Evolutionary conservation across 2,113 vertebrate genomes (phyloP).

Genomic region (Dasypus novemcinctus): DNA sequence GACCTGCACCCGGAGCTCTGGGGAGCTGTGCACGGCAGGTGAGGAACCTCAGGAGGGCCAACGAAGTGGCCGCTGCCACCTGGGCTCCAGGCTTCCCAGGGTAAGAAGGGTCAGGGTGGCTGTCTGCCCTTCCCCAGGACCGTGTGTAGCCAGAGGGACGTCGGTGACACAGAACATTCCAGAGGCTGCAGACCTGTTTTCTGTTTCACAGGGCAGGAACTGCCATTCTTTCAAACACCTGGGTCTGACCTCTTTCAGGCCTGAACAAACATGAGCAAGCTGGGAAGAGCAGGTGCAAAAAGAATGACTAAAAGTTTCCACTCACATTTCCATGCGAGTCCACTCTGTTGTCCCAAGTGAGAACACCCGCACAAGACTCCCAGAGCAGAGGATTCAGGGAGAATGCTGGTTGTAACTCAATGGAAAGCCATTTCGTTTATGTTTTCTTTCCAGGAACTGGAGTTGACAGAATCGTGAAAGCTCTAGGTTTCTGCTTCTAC

Average conservation of each 20-base stretch:
- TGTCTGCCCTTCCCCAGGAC: neutral
- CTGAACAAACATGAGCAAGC: slow-evolving; percentile 63
- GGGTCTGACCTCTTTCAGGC: slow-evolving; percentile 47
- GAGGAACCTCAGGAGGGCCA: neutral
- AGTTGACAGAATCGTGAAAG: neutral
- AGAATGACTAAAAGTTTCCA: slow-evolving; percentile 37
- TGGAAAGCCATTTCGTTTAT: slow-evolving; percentile 20
- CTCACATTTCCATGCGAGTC: neutral
- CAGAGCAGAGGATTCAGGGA: neutral
- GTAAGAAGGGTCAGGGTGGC: neutral
- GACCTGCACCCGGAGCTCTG: neutral
- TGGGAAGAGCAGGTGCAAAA: slow-evolving; percentile 51
- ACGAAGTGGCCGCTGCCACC: neutral
- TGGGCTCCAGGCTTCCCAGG: neutral
- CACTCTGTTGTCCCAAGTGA: neutral
- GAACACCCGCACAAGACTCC: neutral
- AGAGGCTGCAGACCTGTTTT: neutral
- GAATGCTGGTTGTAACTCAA: neutral
- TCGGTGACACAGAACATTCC: slow-evolving; percentile 1
- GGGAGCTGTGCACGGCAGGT: neutral
- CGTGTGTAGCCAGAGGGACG: neutral
- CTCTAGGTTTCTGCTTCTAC: neutral
- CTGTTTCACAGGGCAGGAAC: slow-evolving; percentile 26
- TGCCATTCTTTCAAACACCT: slow-evolving; percentile 60
- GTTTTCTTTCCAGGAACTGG: slow-evolving; percentile 29